Conservation (phyloP, 2,113 vertebrate genomes). For the Muntiacus muntjak region DNA sequence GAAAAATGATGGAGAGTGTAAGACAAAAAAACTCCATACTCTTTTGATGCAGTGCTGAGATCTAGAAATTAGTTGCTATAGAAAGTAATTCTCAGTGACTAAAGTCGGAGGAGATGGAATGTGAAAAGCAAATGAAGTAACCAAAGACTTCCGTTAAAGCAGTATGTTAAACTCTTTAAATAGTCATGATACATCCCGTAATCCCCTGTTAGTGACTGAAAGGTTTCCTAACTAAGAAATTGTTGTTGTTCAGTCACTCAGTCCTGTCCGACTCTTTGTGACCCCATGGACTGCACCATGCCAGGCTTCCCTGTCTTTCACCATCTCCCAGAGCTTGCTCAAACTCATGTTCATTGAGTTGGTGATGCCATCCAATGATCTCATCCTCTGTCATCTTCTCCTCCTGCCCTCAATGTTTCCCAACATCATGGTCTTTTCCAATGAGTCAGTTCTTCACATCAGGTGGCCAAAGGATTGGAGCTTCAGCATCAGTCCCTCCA, state of each 20-base stretch:
- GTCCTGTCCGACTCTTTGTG: background rate
- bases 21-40: background rate
- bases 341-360: background rate
- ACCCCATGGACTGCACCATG: background rate
- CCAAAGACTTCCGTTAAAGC: slow-evolving; percentile 7
- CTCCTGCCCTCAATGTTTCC: background rate
- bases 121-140: slow-evolving; percentile 1
- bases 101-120: background rate
- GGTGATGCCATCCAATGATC: background rate
- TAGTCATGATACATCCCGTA: background rate
- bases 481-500: background rate
- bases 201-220: background rate
- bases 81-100: background rate
- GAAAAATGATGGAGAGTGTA: background rate
- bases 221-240: background rate
- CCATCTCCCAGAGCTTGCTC: background rate
- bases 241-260: background rate
- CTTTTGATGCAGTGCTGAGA: background rate
- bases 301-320: background rate
- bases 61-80: background rate
- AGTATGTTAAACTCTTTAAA: background rate
- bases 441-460: background rate
- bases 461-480: background rate
- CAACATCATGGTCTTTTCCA: background rate
- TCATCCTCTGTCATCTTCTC: background rate